Evolutionary conservation across 35 echinoderm and acorn worm species (phyloP).

Genomic region (Apostichopus parvimensis): DNA sequence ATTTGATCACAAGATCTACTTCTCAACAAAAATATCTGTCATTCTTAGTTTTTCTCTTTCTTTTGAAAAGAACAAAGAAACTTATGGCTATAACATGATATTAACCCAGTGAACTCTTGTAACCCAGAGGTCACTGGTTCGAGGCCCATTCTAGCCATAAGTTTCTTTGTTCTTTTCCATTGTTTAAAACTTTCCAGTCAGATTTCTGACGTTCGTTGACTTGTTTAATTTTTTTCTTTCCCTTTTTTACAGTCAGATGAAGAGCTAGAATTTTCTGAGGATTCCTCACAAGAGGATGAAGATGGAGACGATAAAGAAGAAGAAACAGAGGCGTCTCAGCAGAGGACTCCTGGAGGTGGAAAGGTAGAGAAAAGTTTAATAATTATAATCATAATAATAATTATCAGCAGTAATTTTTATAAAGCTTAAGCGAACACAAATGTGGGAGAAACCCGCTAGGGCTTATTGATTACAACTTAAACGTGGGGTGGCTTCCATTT

Average conservation of each 20-base stretch:
- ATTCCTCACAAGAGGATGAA: conserved; percentile 76
- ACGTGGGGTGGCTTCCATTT: too few relatives aligned
- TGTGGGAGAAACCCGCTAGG: too few relatives aligned
- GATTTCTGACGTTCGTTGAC: neutral
- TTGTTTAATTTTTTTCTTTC: neutral
- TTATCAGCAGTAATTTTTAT: too few relatives aligned
- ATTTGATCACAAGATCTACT: too few relatives aligned
- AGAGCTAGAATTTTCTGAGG: conserved; percentile 81
- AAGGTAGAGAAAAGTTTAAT: neutral
- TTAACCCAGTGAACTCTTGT: neutral
- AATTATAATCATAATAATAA: too few relatives aligned
- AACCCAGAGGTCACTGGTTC: neutral
- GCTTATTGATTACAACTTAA: too few relatives aligned
- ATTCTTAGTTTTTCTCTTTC: too few relatives aligned
- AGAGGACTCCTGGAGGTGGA: conserved; percentile 49
- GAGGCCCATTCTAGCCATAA: too few relatives aligned
- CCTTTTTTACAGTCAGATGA: conserved; percentile 58
- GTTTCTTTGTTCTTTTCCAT: too few relatives aligned
- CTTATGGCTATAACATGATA: neutral
- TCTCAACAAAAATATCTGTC: too few relatives aligned
- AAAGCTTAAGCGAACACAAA: too few relatives aligned
- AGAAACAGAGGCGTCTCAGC: conserved; percentile 57
- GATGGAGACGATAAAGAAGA: conserved; percentile 66
- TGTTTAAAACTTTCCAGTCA: neutral
- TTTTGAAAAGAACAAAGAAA: too few relatives aligned